Percentiles rank a stretch among this genome's conserved stretches.
These are phyloP conservation scores for Anas platyrhynchos DNA, from an alignment of 2,113 vertebrate genomes.

Conservation along the genomic window DNA sequence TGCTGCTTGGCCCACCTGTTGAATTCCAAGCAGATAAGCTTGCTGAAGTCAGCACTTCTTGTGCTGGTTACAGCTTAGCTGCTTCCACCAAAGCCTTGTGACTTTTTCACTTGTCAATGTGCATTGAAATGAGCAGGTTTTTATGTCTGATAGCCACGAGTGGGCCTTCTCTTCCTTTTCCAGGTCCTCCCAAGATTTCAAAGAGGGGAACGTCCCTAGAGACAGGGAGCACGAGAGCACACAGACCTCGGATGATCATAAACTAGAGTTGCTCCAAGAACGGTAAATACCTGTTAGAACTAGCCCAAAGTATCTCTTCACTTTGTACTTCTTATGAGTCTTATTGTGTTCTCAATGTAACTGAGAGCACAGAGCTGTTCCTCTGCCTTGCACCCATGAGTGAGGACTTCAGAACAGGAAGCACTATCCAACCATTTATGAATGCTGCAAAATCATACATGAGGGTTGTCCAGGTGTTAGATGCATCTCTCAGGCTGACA, in stretches of 20 bases:
- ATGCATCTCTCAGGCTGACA: background rate
- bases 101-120: background rate
- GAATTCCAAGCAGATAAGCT: background rate
- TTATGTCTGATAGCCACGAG: background rate
- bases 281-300: background rate
- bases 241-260: background rate
- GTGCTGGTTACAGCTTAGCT: background rate
- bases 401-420: background rate
- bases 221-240: background rate
- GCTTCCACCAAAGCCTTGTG: background rate
- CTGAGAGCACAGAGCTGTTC: background rate
- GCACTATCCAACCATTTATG: background rate
- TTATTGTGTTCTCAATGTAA: background rate
- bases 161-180: background rate
- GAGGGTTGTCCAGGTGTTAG: background rate
- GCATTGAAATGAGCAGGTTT: background rate
- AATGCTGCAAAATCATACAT: background rate
- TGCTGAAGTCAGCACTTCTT: background rate
- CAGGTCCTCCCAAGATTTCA: slow-evolving; percentile 5
- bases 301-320: background rate
- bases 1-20: background rate
- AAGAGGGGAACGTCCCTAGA: background rate
- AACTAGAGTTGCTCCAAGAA: background rate
- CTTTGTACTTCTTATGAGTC: background rate
- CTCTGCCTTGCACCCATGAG: background rate